Conservation (phyloP, 2,888 invertebrate species). For the Eupsilia transversa region DNA sequence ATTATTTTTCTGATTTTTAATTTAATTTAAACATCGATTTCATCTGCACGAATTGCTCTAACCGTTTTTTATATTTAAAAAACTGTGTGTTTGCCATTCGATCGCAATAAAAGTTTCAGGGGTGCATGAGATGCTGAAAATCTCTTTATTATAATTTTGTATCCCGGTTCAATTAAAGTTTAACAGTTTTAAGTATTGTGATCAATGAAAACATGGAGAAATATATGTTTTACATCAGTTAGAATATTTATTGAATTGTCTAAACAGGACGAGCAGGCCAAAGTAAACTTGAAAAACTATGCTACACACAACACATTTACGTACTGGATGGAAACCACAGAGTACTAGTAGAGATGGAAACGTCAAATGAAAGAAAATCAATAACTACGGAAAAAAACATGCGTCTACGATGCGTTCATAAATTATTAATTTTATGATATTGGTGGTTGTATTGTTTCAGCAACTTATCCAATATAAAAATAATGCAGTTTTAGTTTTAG, state of each 20-base stretch:
- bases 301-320: constrained; percentile 43
- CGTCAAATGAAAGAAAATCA: constrained; percentile 58
- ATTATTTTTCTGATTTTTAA: background rate
- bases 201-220: constrained; percentile 15
- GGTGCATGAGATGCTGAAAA: constrained; percentile 23
- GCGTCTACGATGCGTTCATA: constrained; percentile 37
- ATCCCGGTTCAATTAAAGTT: background rate
- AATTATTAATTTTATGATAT: background rate
- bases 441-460: background rate
- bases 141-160: background rate
- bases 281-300: constrained; percentile 36
- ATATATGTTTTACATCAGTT: background rate
- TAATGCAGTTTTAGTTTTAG: background rate
- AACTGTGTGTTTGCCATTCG: constrained; percentile 7
- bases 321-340: no score
- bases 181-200: background rate
- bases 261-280: constrained; percentile 9
- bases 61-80: background rate
- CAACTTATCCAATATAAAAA: background rate
- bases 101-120: background rate
- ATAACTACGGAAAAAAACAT: constrained; percentile 35
- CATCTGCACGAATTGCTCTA: background rate
- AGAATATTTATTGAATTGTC: background rate
- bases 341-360: no score
- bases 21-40: background rate